A percentile compares a stretch with the other conserved stretches of the same genome.
Evolutionary conservation across 2,113 vertebrate genomes (phyloP).

Genomic region (Pseudorectes ferrugineus): DNA sequence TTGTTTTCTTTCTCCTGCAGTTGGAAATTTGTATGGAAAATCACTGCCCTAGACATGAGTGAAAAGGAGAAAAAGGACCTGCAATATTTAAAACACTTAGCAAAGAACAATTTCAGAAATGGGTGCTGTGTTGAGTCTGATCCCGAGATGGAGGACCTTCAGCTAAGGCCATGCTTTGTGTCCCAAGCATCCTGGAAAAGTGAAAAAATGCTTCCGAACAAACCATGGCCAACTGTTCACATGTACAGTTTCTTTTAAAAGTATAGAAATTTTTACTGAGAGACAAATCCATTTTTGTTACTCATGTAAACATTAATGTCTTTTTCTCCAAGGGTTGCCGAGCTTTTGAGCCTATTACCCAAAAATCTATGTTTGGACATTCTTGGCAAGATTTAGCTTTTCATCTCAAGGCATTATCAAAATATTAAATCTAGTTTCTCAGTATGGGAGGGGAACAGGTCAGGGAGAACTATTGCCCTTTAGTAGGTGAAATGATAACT

Average conservation of each 20-base stretch:
- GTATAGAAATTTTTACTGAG: background rate
- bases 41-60: background rate
- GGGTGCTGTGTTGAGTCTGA: background rate
- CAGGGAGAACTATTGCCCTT: background rate
- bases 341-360: background rate
- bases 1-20: background rate
- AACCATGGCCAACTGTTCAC: background rate
- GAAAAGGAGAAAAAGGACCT: background rate
- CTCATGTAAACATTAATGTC: background rate
- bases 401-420: background rate
- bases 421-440: slow-evolving; percentile 29
- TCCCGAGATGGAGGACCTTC: background rate
- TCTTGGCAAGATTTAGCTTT: slow-evolving; percentile 3
- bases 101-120: background rate
- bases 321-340: background rate
- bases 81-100: background rate
- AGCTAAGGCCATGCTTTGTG: background rate
- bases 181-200: background rate
- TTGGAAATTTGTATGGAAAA: background rate
- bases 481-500: slow-evolving; percentile 11
- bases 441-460: background rate
- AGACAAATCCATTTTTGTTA: background rate
- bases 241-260: background rate
- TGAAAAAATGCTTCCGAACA: background rate
- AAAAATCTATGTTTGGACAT: background rate